Conservation (phyloP, 2,888 invertebrate species). For the Hemicrepidius hirtus region DNA sequence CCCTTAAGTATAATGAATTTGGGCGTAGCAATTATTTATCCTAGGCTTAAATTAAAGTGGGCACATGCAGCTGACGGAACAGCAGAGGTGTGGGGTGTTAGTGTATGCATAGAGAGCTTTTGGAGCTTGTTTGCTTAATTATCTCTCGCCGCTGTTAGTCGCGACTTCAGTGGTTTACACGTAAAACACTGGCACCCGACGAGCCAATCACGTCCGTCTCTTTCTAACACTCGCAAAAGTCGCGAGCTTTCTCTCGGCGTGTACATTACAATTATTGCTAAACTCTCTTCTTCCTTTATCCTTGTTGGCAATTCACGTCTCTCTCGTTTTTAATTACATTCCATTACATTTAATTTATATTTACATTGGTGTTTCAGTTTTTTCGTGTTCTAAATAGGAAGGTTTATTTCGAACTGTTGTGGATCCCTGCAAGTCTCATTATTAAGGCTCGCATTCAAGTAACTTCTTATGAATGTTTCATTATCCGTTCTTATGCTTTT, state of each 20-base stretch:
- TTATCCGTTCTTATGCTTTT: conserved; percentile 56
- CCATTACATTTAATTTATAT: conserved; percentile 63
- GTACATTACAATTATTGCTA: conserved; percentile 56
- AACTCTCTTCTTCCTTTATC: conserved; percentile 52
- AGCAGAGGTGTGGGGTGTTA: conserved; percentile 54
- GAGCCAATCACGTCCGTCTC: conserved; percentile 55
- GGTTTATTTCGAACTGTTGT: conserved; percentile 53
- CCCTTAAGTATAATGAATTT: conserved; percentile 62
- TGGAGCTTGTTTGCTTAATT: conserved; percentile 62
- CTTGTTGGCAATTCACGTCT: conserved; percentile 53
- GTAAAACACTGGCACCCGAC: conserved; percentile 57
- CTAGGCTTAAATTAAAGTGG: conserved; percentile 63
- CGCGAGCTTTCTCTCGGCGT: conserved; percentile 37
- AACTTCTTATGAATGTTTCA: conserved; percentile 59
- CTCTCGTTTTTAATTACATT: conserved; percentile 63
- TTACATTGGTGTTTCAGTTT: conserved; percentile 60
- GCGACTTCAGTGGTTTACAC: conserved; percentile 58
- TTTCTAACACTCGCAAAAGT: conserved; percentile 37
- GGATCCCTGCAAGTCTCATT: conserved; percentile 56
- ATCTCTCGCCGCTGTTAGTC: conserved; percentile 59
- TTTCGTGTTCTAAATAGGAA: conserved; percentile 53
- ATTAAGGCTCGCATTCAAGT: conserved; percentile 53
- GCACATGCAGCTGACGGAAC: conserved; percentile 64
- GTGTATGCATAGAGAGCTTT: conserved; percentile 60
- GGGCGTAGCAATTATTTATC: conserved; percentile 63